A percentile compares a stretch with the other conserved stretches of the same genome.
These are phyloP conservation scores for Idaea straminata DNA, from an alignment of 2,888 invertebrate genomes.

Conservation along the genomic window DNA sequence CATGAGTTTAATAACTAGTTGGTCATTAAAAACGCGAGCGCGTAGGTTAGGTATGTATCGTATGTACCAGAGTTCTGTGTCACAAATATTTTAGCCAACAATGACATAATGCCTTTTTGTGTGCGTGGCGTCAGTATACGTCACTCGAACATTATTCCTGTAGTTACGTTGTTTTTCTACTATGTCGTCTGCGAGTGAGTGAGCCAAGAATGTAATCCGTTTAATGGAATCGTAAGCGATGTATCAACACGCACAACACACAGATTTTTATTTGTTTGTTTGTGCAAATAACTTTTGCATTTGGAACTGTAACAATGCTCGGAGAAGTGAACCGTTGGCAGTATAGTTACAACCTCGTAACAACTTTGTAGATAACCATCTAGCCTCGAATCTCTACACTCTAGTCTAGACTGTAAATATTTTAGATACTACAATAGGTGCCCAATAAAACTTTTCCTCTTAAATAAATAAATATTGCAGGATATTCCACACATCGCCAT, in stretches of 20 bases:
- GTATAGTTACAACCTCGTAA: not conserved
- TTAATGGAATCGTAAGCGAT: conserved; percentile 61
- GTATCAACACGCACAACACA: conserved; percentile 43
- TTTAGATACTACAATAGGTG: not conserved
- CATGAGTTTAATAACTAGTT: too few species aligned
- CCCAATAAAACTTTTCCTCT: not conserved
- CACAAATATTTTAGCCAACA: conserved; percentile 35
- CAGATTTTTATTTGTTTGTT: conserved; percentile 32
- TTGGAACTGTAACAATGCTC: conserved; percentile 10
- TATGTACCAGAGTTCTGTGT: not conserved
- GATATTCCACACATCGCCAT: too few species aligned
- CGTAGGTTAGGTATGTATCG: not conserved
- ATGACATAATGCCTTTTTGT: not conserved
- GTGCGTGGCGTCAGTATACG: conserved; percentile 19
- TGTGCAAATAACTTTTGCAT: conserved; percentile 27
- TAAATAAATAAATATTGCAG: too few species aligned
- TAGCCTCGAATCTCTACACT: not conserved
- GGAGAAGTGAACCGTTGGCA: not conserved
- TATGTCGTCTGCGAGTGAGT: conserved; percentile 31
- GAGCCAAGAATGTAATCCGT: conserved; percentile 67
- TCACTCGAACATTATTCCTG: conserved; percentile 40
- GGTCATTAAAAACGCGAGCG: too few species aligned
- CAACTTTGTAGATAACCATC: conserved; percentile 1
- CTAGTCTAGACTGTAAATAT: not conserved
- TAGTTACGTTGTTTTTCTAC: conserved; percentile 51